Evolutionary conservation across 2,113 vertebrate genomes (phyloP).

Genomic region (Lonchura striata): DNA sequence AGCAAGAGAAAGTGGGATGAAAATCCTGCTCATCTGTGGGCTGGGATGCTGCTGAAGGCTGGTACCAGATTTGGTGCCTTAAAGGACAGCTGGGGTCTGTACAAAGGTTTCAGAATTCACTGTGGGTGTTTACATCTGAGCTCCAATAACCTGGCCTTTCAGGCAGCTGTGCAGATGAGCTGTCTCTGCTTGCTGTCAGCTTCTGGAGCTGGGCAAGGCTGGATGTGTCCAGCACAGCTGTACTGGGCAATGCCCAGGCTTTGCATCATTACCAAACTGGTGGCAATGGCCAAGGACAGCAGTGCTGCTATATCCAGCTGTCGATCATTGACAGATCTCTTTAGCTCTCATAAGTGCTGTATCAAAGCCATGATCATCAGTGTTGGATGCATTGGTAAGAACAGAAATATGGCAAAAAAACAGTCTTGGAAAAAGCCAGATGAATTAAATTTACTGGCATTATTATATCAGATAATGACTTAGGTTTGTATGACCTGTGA

Average conservation of each 20-base stretch:
- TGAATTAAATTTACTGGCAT: background rate
- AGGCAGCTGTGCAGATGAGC: background rate
- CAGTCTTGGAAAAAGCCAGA: background rate
- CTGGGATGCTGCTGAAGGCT: background rate
- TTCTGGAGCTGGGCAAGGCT: background rate
- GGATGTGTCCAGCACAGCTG: background rate
- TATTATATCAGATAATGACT: background rate
- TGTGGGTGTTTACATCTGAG: background rate
- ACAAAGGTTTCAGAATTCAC: background rate
- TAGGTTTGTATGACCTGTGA: slow-evolving; percentile 1
- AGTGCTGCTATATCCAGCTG: background rate
- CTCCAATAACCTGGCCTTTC: background rate
- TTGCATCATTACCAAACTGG: background rate
- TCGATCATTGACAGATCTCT: background rate
- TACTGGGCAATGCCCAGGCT: background rate
- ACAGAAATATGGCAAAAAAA: background rate
- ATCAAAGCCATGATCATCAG: background rate
- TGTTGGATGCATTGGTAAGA: background rate
- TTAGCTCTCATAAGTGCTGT: background rate
- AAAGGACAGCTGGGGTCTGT: background rate
- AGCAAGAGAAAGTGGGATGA: background rate
- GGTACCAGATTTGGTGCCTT: background rate
- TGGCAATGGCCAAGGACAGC: background rate
- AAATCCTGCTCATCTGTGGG: background rate
- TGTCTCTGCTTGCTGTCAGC: background rate